Evolutionary conservation across 35 echinoderm and acorn worm species (phyloP), one percentile per base, ranked within the genome.

Genomic region (Eucidaris tribuloides): DNA sequence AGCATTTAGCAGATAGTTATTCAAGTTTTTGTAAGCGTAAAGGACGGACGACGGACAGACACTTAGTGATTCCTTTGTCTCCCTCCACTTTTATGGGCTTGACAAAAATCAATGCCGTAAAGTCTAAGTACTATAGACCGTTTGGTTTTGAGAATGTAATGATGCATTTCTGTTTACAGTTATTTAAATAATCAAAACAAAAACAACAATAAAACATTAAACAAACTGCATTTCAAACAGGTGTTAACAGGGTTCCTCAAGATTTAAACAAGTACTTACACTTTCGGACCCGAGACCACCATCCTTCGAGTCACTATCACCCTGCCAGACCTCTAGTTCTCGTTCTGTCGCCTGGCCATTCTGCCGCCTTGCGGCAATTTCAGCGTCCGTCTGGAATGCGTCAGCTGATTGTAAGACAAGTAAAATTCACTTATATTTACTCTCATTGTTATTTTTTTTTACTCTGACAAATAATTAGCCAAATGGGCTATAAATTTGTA

Each of bases 271-370:
- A 55, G 22, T 42, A 66, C 78, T 77, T 40, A 56, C 57, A 23
- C 42, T 62, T 54, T 32, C 76, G 15, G 78, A 59, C 43, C 58
- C 76, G 36, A 45, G 22, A 34, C 68, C 66, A 32, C 30, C 22
- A 44, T 74, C 68, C 1, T 14, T n/a, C n/a, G 44, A 22, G 11
- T 44, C 34, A 14, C 55, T 32, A 41, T 79, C 42, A 22, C 28
- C 55, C 58, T 79, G 31, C 77, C 77, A 88, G 23, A 61, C 85
- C 61, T 88, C 76, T n/a, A 88, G 35, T 42, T 88, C 85, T 29
- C 71, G 54, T 33, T 88, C 85, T 28, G 18, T 20, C 19, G 65
- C 30, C 60, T 83, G 80, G 7, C 85, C 85, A 23, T 79, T 79
- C 46, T 80, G 57, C 56, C 61, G 36, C 61, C 57, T 63, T 34